phyloP scores from a whole-genome alignment of 2,888 invertebrate species.

The Phasia obesa region DNA sequence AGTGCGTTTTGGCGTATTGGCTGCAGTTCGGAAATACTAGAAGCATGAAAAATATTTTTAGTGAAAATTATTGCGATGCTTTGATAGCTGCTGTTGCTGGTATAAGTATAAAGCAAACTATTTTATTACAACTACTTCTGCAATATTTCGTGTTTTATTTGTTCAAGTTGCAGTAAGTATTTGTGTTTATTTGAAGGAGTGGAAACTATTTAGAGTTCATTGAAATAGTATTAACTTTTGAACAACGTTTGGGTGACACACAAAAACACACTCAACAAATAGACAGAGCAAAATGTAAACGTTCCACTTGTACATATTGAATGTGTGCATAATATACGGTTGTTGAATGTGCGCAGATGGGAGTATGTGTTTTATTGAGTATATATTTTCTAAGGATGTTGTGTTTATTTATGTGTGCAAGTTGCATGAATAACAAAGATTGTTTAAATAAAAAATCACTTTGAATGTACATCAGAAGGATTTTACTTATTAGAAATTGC shows the following conservation, averaged over 20 bases:
- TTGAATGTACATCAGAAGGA: background rate
- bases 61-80: constrained; percentile 58
- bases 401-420: constrained; percentile 34
- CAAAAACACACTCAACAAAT: background rate
- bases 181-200: constrained; percentile 1
- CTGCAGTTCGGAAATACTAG: background rate
- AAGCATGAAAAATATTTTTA: constrained; percentile 38
- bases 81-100: constrained; percentile 32
- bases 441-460: constrained; percentile 32
- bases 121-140: constrained; percentile 45
- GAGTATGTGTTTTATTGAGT: constrained; percentile 25
- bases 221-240: constrained; percentile 59
- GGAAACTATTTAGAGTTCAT: constrained; percentile 65
- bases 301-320: constrained; percentile 5
- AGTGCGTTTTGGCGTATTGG: background rate
- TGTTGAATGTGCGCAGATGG: background rate
- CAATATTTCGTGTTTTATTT: constrained; percentile 33
- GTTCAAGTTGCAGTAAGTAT: background rate
- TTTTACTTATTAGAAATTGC: constrained; percentile 24
- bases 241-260: constrained; percentile 33
- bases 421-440: constrained; percentile 26
- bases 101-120: constrained; percentile 27
- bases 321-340: constrained; percentile 11
- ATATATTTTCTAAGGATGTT: constrained; percentile 39
- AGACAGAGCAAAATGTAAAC: background rate